These are phyloP conservation scores for Drosophila borealis DNA, from an alignment of 2,888 invertebrate species.

Conservation along the genomic window DNA sequence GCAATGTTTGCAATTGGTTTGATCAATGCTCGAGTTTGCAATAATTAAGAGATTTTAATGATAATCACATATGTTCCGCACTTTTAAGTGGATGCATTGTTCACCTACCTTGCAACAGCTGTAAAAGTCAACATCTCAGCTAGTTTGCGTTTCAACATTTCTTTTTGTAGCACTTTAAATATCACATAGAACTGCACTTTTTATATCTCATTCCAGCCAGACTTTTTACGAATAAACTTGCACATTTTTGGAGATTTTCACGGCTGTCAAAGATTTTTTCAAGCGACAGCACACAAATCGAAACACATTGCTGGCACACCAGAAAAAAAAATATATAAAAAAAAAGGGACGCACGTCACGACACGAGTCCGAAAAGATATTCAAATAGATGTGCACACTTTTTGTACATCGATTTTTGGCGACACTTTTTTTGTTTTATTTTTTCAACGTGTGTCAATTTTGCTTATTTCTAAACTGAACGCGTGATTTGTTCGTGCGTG, in stretches of 20 bases:
- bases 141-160: not conserved
- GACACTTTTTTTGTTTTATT: not conserved
- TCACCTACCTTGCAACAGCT: not conserved
- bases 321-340: not conserved
- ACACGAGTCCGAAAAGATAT: not conserved
- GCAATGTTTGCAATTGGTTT: slow-evolving; percentile 20
- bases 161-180: not conserved
- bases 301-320: slow-evolving; percentile 6
- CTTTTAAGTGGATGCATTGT: too few species aligned
- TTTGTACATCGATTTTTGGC: slow-evolving; percentile 9
- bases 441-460: slow-evolving; percentile 8
- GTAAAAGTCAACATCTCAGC: not conserved
- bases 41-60: too few species aligned
- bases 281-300: slow-evolving; percentile 1
- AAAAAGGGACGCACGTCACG: not conserved
- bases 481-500: not conserved
- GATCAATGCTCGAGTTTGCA: too few species aligned
- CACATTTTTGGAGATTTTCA: not conserved
- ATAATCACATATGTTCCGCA: too few species aligned
- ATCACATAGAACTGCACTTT: not conserved
- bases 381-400: not conserved
- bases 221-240: not conserved
- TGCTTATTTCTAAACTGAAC: not conserved
- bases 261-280: slow-evolving; percentile 2
- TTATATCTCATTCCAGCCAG: not conserved